These are phyloP conservation scores for Microctenopoma lineatum DNA, from an alignment of 2,797 vertebrate species.

Conservation along the genomic window DNA sequence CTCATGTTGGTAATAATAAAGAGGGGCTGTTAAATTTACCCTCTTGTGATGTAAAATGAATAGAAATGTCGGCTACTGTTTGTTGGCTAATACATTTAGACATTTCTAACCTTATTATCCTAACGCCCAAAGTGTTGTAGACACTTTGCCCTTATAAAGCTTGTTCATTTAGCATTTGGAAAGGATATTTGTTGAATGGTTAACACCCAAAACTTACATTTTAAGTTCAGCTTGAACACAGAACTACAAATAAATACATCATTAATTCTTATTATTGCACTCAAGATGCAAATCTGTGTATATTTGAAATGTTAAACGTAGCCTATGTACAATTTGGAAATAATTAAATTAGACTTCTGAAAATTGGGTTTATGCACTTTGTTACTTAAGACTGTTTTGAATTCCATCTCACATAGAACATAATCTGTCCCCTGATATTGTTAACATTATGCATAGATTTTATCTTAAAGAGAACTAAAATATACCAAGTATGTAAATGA, in stretches of 20 bases:
- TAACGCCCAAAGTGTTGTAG: conserved; percentile 11
- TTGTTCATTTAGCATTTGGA: conserved; percentile 14
- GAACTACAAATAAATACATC: not conserved
- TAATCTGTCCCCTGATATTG: conserved; percentile 54
- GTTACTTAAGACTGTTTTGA: conserved; percentile 14
- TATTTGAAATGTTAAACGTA: conserved; percentile 11
- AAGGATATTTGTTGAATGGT: not conserved
- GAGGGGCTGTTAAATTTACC: conserved; percentile 22
- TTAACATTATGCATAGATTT: conserved; percentile 78
- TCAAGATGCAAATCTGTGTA: conserved; percentile 1
- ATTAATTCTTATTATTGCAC: conserved; percentile 3
- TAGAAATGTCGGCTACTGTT: conserved; percentile 12
- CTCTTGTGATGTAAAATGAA: conserved; percentile 26
- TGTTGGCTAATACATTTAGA: conserved; percentile 9
- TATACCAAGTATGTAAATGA: conserved; percentile 13
- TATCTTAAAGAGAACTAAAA: conserved; percentile 50
- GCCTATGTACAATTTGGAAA: not conserved
- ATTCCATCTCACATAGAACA: conserved; percentile 29
- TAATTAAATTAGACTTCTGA: not conserved
- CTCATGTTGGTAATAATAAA: conserved; percentile 5
- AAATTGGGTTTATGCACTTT: conserved; percentile 17
- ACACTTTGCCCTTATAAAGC: conserved; percentile 20
- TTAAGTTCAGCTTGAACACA: conserved; percentile 10
- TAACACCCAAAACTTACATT: conserved; percentile 9
- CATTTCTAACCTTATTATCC: conserved; percentile 21